Evolutionary conservation across 2,113 vertebrate species (phyloP), one percentile per base, ranked within the genome.

Genomic region (Cottus gobio): DNA sequence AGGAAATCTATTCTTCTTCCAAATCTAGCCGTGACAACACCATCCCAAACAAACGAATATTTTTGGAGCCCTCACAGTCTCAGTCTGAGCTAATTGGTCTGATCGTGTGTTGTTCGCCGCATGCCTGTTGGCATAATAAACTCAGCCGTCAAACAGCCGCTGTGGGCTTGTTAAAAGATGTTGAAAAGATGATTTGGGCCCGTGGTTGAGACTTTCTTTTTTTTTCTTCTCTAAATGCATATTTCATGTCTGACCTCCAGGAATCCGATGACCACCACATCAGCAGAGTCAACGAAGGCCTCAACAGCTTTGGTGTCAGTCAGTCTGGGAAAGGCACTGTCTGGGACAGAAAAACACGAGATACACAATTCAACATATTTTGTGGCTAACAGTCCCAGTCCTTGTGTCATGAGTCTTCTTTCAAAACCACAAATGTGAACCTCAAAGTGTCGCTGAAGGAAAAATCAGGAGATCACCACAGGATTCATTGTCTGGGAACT

Each of bases 211-310:
- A 72, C 11, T 28, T 44, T n/a, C n/a, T 57, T 22, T 39, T 36
- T 12, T 37, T 36, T 24, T 66, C 65, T 13, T 13, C 20, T 50
- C 6, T 62, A 2, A 3, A 16, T 60, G 58, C 7, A 71, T n/a
- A 60, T 66, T 63, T 56, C 6, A 70, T 37, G n/a, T 78, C 93
- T 92, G 79, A 99, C 98, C 97, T 98, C 95, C 79, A 99, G 95
- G 91, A 99, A 98, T 83, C 96, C 97, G 61, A 99, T 42, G 68
- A 98, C 88, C 0, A 88, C 95, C 88, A 99, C 95, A 42, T 99
- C 97, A 0, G 93, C 94, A 1, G 95, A 82, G 11, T 91, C 70
- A 3, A 97, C 76, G 81, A 98, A 97, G 75, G 95, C 89, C 89
- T 93, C 74, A 0, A 91, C 89, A 1, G 95, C 92, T 26, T 79